phyloP scores from a whole-genome alignment of 2,888 invertebrate genomes.

The Lasiommata megera region DNA sequence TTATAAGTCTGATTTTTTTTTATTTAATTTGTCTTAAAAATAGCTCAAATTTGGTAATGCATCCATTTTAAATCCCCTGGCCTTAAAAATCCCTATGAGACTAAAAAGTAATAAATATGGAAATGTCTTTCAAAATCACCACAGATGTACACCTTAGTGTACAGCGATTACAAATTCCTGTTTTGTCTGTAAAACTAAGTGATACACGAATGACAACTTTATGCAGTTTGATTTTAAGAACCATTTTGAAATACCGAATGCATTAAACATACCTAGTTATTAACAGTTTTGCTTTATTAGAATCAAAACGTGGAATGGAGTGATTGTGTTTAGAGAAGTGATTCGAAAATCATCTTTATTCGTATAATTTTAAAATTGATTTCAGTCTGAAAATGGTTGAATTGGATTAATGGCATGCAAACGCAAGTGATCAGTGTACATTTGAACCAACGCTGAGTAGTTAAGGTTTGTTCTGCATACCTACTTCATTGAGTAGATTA shows the following conservation, averaged over 20 bases:
- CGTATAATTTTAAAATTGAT: not conserved
- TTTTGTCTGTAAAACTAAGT: not conserved
- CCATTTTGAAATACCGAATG: not conserved
- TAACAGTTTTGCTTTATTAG: not conserved
- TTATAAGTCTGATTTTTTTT: no score
- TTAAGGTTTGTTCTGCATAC: no score
- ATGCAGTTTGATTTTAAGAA: not conserved
- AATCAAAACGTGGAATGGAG: not conserved
- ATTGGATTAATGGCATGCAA: conserved; percentile 10
- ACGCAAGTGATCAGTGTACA: not conserved
- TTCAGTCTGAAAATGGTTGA: not conserved
- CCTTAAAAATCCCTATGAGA: no score
- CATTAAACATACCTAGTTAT: not conserved
- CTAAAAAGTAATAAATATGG: not conserved
- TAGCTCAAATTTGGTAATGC: no score
- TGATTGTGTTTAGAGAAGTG: not conserved
- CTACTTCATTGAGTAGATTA: no score
- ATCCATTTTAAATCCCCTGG: no score
- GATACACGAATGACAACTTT: not conserved
- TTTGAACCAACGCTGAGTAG: not conserved
- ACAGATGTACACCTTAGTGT: not conserved
- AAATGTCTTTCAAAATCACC: not conserved
- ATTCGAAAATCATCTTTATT: not conserved
- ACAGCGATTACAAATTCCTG: conserved; percentile 4
- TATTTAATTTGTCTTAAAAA: no score